Evolutionary conservation across 2,113 vertebrate genomes (phyloP).

Genomic region (Gymnogyps californianus): DNA sequence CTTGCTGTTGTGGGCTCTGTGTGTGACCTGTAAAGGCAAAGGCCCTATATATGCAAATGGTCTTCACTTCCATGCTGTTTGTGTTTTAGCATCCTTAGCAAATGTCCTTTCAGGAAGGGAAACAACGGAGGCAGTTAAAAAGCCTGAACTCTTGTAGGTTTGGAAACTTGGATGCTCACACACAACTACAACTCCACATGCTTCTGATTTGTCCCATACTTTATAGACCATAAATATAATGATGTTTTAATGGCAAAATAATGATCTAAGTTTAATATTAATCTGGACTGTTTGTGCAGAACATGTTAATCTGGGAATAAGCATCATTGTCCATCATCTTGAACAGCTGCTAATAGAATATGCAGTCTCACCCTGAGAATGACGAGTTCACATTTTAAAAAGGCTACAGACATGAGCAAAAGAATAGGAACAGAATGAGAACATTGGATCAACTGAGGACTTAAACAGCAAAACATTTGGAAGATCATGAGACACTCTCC

Average conservation of each 20-base stretch:
- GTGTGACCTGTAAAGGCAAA: not conserved
- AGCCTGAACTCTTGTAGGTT: not conserved
- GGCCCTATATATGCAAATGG: not conserved
- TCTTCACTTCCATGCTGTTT: not conserved
- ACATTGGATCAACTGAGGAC: constrained; percentile 39
- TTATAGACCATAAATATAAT: not conserved
- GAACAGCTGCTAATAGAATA: constrained; percentile 19
- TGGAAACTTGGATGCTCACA: not conserved
- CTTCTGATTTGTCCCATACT: not conserved
- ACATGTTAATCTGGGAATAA: not conserved
- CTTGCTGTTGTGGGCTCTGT: not conserved
- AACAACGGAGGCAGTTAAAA: not conserved
- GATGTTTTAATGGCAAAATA: not conserved
- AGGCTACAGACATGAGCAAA: constrained; percentile 15
- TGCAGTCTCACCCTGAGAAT: not conserved
- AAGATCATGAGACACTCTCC: not conserved
- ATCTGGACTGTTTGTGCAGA: not conserved
- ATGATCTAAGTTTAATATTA: not conserved
- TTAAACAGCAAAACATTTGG: constrained; percentile 15
- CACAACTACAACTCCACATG: not conserved
- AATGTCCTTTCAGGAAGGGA: not conserved
- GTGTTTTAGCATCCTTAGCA: not conserved
- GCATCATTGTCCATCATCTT: not conserved
- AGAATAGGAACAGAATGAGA: constrained; percentile 37
- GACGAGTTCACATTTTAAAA: constrained; percentile 31